Evolutionary conservation across 2,888 invertebrate genomes (phyloP).

Genomic region (Eutolmus rufibarbis): DNA sequence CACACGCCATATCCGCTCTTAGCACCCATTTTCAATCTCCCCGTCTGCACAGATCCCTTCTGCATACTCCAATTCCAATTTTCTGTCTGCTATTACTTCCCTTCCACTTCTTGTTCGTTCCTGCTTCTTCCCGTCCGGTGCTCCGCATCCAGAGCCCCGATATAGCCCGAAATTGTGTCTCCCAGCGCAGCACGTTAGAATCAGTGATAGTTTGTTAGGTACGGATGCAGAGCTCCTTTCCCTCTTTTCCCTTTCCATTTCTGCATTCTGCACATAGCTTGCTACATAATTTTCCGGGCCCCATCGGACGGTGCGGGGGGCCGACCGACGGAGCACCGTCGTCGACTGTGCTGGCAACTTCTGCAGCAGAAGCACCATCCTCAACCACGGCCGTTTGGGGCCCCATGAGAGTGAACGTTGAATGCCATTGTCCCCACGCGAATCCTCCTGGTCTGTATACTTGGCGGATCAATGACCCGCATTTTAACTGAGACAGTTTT

Average conservation of each 20-base stretch:
- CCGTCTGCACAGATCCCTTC: neutral
- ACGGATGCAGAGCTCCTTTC: neutral
- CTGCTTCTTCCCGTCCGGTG: neutral
- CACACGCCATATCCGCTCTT: neutral
- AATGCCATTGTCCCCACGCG: conserved; percentile 27
- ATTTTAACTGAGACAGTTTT: conserved; percentile 62
- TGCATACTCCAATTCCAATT: neutral
- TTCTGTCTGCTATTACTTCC: conserved; percentile 1
- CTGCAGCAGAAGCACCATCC: neutral
- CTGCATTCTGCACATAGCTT: conserved; percentile 1
- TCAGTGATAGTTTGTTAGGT: neutral
- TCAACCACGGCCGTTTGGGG: neutral
- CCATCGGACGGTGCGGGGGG: too few relatives aligned
- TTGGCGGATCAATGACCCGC: conserved; percentile 61
- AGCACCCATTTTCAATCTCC: neutral
- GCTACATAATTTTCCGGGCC: neutral
- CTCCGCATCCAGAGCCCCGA: neutral
- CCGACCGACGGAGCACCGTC: neutral
- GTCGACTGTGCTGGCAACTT: neutral
- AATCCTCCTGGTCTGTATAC: conserved; percentile 27
- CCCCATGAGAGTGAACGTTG: conserved; percentile 22
- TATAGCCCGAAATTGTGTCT: conserved; percentile 11
- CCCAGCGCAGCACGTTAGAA: neutral
- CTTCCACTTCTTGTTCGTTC: neutral
- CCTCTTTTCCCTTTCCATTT: conserved; percentile 8